Base-by-base conservation (phyloP, 2,797 vertebrate species). In the Xyrichtys novacula region DNA sequence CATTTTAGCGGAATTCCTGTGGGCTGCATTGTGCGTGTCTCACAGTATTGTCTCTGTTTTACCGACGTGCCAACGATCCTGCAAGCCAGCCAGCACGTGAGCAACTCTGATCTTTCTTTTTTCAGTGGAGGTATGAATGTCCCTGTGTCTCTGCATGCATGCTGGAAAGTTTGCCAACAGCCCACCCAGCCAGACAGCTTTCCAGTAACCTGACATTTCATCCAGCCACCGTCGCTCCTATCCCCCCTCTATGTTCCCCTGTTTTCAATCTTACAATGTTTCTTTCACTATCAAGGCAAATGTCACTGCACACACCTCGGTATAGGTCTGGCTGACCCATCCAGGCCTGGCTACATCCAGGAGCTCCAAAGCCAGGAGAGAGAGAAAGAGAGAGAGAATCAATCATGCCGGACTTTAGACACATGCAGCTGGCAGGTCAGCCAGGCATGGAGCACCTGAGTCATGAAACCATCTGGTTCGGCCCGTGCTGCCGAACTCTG, bases 391-490 rank as follows among this genome's bases (percentile, higher is more conserved):
- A 60, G 61, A 48, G 57, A 68, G 59, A 90, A 88, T 90, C 88
- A 90, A 91, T 92, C 89, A 91, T 85, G 50, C 71, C n/a, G 53
- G 53, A 64, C 65, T 72, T 81, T 48, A 84, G 85, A 88, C 87
- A 87, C 83, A 76, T 85, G 88, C 88, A 91, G 87, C 88, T 90
- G 90, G 85, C 88, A 80, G 83, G 80, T 85, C 77, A 86, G 84
- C 81, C 87, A 76, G 80, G 77, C 85, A 68, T 87, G 84, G 81
- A 85, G 77, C 81, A 88, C 85, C 89, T 76, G 85, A 85, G 88
- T 84, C 88, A 88, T 78, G 84, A 81, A 88, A 89, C 89, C 91
- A 91, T 92, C 88, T 92, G 91, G 86, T 91, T 83, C 47, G 78
- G 83, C 88, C 85, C 28, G 17, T 63, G 54, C 74, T 71, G 71